These are phyloP conservation scores for Pontoporia blainvillei DNA, from an alignment of 2,113 vertebrate genomes.

Conservation along the genomic window DNA sequence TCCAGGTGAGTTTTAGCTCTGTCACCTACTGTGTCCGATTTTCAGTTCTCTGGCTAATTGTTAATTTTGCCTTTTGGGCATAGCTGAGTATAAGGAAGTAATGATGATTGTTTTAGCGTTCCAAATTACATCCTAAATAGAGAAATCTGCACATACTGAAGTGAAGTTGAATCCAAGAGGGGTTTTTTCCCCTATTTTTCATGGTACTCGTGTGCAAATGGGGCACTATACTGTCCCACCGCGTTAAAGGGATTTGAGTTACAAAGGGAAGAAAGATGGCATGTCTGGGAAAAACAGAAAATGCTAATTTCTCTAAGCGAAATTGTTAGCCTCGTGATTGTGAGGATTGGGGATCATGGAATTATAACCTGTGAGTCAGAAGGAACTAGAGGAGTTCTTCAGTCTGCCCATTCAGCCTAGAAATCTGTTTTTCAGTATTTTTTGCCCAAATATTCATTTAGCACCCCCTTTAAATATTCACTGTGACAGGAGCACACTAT, in stretches of 20 bases:
- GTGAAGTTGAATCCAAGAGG: neutral
- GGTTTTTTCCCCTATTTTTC: neutral
- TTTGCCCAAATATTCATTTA: neutral
- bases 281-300: neutral
- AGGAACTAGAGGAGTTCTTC: neutral
- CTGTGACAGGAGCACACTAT: neutral
- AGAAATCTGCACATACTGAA: neutral
- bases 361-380: neutral
- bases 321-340: neutral
- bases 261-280: neutral
- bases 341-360: neutral
- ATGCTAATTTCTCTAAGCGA: neutral
- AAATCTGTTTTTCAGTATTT: neutral
- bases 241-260: neutral
- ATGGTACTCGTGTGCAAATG: neutral
- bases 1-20: neutral
- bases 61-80: neutral
- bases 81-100: neutral
- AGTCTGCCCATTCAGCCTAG: neutral
- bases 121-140: neutral
- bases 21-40: neutral
- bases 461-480: neutral
- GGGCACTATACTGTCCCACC: neutral
- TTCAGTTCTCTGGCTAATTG: neutral
- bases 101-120: neutral